A percentile compares a stretch with the other conserved stretches of the same genome.
These are phyloP conservation scores for Osmoderma eremita DNA, from an alignment of 2,888 invertebrate species.

Conservation along the genomic window DNA sequence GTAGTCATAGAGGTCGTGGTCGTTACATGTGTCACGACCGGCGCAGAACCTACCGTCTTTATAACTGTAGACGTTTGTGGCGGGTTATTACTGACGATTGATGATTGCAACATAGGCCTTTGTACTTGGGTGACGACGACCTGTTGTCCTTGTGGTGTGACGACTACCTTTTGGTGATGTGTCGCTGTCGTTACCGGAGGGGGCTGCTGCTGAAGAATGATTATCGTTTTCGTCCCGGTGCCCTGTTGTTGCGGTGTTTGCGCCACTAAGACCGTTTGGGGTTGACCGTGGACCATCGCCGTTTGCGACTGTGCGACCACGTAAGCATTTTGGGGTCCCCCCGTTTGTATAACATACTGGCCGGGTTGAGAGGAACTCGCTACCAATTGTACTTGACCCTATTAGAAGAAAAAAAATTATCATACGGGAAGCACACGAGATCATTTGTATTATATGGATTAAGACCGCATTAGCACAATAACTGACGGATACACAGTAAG, in stretches of 20 bases:
- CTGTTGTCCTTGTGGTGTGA: slow-evolving; percentile 75
- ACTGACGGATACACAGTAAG: no score
- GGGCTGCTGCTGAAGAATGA: slow-evolving; percentile 72
- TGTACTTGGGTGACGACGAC: slow-evolving; percentile 72
- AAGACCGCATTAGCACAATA: no score
- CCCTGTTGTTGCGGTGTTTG: slow-evolving; percentile 75
- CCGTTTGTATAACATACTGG: slow-evolving; percentile 66
- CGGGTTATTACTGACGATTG: slow-evolving; percentile 64
- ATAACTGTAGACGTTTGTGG: slow-evolving; percentile 59
- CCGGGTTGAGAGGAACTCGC: slow-evolving; percentile 60
- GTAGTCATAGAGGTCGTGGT: slow-evolving; percentile 51
- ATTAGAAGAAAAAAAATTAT: slow-evolving; percentile 42
- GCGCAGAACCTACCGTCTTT: slow-evolving; percentile 52
- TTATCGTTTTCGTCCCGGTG: slow-evolving; percentile 75
- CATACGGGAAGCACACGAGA: no score
- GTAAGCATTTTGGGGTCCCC: slow-evolving; percentile 70
- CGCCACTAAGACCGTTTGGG: slow-evolving; percentile 73
- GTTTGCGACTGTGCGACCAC: slow-evolving; percentile 74
- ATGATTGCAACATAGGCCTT: slow-evolving; percentile 66
- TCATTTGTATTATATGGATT: no score
- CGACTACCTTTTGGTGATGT: slow-evolving; percentile 69
- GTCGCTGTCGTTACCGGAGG: slow-evolving; percentile 60
- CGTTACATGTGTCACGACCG: slow-evolving; percentile 45
- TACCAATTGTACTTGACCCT: slow-evolving; percentile 64
- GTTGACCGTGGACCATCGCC: slow-evolving; percentile 69